Conservation (phyloP, 2,113 vertebrate species). For the Pedionomus torquatus region DNA sequence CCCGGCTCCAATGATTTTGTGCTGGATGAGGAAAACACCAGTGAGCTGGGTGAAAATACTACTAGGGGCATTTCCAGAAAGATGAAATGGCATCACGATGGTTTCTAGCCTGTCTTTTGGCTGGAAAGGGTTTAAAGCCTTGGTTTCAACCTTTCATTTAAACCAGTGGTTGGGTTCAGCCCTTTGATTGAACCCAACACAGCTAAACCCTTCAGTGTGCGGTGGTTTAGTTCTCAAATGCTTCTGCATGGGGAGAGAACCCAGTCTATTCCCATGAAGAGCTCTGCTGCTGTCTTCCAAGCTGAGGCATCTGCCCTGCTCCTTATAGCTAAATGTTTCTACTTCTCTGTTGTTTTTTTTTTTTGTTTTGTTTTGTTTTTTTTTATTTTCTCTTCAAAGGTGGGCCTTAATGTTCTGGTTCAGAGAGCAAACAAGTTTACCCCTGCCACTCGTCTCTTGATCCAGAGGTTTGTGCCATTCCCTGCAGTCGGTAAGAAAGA, state of each 20-base stretch:
- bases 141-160: not conserved
- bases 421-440: slow-evolving; percentile 87
- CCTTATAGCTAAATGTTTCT: not conserved
- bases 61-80: not conserved
- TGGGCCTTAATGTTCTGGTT: slow-evolving; percentile 90
- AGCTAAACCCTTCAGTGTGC: not conserved
- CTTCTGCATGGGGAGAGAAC: not conserved
- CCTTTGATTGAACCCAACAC: not conserved
- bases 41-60: not conserved
- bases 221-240: rapidly evolving
- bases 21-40: not conserved
- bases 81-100: rapidly evolving
- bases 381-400: slow-evolving; percentile 65
- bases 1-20: not conserved
- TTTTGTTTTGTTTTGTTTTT: not conserved
- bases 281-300: not conserved
- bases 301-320: not conserved
- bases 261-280: rapidly evolving
- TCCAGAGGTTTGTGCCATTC: slow-evolving; percentile 93
- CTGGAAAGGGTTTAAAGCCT: not conserved
- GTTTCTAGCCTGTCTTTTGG: not conserved
- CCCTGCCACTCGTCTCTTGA: slow-evolving; percentile 84
- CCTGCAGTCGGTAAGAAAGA: slow-evolving; percentile 87
- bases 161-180: not conserved
- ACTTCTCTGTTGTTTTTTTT: no score